Percentiles rank a stretch among this genome's conserved stretches.
Conservation (phyloP, 37 sponge, comb jelly and placozoan genomes). For the Cladorhizidae sp. region DNA sequence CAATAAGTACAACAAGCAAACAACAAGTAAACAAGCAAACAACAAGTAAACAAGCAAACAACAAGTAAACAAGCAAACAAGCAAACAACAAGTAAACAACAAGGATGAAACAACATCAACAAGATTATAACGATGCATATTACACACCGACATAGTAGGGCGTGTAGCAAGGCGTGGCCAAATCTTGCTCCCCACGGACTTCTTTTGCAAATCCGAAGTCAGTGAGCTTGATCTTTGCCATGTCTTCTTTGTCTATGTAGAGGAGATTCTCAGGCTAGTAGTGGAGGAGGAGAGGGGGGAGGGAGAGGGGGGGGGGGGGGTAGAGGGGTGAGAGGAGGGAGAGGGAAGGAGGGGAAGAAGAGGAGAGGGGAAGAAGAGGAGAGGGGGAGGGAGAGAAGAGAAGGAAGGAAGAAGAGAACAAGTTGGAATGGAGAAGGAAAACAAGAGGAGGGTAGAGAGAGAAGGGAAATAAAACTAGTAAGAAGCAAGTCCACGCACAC, state of each 20-base stretch:
- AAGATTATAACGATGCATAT: no score
- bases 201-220: constrained; percentile 99
- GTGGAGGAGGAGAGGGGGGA: constrained; percentile 9
- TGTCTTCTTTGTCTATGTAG: constrained; percentile 37
- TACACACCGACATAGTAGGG: constrained; percentile 95
- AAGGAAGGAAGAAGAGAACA: constrained; percentile 12
- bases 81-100: no score
- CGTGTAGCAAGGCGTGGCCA: constrained; percentile 93
- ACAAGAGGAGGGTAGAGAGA: constrained; percentile 8
- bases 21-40: no score
- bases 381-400: constrained; percentile 49
- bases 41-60: no score
- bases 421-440: constrained; percentile 21
- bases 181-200: constrained; percentile 51
- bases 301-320: constrained; percentile 12
- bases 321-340: background rate
- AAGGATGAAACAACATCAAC: background rate
- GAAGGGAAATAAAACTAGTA: background rate
- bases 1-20: no score
- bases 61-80: background rate
- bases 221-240: constrained; percentile 81
- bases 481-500: background rate
- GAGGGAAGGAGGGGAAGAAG: constrained; percentile 32
- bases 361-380: constrained; percentile 32
- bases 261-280: constrained; percentile 89